Conservation (phyloP, 2,888 invertebrate species). For the Frankliniella fusca region DNA sequence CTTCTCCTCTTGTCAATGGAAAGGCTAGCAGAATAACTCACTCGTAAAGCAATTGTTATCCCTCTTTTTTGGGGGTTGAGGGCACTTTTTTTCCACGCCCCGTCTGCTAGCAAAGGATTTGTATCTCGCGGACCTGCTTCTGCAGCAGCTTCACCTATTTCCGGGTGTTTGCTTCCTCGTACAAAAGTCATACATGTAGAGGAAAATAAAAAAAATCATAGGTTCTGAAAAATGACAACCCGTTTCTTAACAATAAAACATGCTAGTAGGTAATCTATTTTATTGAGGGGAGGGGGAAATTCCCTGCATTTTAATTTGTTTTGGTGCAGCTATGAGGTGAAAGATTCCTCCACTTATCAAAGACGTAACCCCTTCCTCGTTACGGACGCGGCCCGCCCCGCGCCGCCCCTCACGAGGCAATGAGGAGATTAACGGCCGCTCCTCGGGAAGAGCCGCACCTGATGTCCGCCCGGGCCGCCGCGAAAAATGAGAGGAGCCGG, state of each 20-base stretch:
- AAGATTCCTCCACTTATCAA: neutral
- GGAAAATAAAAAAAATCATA: no score
- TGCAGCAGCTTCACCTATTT: neutral
- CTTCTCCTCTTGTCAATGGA: no score
- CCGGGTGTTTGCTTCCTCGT: neutral
- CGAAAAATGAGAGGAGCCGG: neutral
- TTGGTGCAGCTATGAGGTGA: no score
- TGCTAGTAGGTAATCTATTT: no score
- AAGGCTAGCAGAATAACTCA: no score
- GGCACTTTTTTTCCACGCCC: neutral
- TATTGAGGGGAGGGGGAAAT: neutral
- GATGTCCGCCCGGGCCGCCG: neutral
- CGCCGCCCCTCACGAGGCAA: neutral
- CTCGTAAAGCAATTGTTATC: no score
- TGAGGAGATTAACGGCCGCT: slow-evolving; percentile 20
- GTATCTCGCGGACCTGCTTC: neutral
- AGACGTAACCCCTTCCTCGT: neutral
- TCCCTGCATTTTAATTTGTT: no score
- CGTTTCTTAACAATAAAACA: no score
- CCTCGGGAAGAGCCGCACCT: neutral
- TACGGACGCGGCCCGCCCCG: neutral
- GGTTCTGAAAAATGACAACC: no score
- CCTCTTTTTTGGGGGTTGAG: no score
- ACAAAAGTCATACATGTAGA: neutral
- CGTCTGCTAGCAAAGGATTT: neutral